Evolutionary conservation across 1,140 invertebrate genomes (phyloP).

Genomic region (Archegozetes longisetosus): DNA sequence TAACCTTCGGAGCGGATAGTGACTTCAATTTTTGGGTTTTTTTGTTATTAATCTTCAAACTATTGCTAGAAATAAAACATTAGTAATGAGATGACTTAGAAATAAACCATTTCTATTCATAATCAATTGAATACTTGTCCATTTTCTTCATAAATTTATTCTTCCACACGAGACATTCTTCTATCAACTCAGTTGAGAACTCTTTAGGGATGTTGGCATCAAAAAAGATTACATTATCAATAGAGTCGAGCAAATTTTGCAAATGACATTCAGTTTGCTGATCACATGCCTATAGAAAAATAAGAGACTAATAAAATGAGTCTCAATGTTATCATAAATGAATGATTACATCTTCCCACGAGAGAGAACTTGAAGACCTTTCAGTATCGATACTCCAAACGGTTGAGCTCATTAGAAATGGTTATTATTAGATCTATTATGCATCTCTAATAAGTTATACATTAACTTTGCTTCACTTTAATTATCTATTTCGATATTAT

Average conservation of each 20-base stretch:
- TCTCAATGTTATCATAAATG: too few relatives aligned
- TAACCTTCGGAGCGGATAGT: neutral
- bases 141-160: slow-evolving; percentile 5
- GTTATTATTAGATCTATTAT: too few relatives aligned
- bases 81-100: neutral
- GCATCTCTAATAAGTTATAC: too few relatives aligned
- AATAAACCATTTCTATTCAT: neutral
- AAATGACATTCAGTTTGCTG: slow-evolving; percentile 3
- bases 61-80: neutral
- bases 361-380: neutral
- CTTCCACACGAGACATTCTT: slow-evolving; percentile 6
- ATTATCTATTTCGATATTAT: too few relatives aligned
- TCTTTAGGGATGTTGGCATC: neutral
- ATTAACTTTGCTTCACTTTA: too few relatives aligned
- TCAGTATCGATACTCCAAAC: neutral
- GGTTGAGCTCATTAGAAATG: neutral
- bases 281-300: neutral
- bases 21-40: neutral
- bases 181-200: neutral
- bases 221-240: slow-evolving; percentile 1
- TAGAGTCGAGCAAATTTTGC: neutral
- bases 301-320: too few relatives aligned
- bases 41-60: neutral
- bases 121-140: neutral
- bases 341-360: neutral